Evolutionary conservation across 1,140 invertebrate genomes (phyloP), one percentile per base, ranked within the genome.

Genomic region (Ooceraea biroi): DNA sequence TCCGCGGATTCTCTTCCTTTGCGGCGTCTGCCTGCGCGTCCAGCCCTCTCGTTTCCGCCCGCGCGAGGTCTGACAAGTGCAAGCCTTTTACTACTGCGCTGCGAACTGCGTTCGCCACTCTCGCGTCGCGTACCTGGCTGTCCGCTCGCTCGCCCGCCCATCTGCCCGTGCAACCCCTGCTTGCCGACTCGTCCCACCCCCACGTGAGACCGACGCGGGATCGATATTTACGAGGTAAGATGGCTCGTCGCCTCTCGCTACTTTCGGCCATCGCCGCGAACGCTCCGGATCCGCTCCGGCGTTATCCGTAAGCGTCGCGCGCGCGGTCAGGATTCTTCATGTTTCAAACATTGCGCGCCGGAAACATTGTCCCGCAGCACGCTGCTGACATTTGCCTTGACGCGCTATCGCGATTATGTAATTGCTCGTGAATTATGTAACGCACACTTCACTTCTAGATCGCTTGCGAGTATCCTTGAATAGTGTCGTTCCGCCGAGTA

Each of bases 201-300:
- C 73, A 61, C 73, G 83, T 74, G 82, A 58, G 73, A 25, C 50
- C 76, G 68, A 78, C 68, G 8, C 55, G 25, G 61, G 80, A 89
- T 88, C 87, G 88, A 89, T 89, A 88, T 86, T 88, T 82, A 89
- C 88, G 74, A 89, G 87, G 88, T 89, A 89, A 66, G 84, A 74
- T 61, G 74, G 68, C 65, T 50, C 76, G 65, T 44, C 63, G 48
- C 12, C 41, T 78, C 48, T 80, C 50, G n/a, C 58, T 52, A 78
- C 52, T 80, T 69, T 69, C 17, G 63, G 48, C 41, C 76, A 36
- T 44, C 58, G 27, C 14, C 8, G 48, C 5, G 44, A 76, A 44
- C 48, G 22, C 14, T 25, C 63, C 8, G n/a, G 19, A 10, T 19
- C n/a, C n/a, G 7, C 36, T 36, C 7, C 36, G 7, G 7, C 7